Evolutionary conservation across 2,888 invertebrate genomes (phyloP).

Genomic region (Microctonus brassicae): DNA sequence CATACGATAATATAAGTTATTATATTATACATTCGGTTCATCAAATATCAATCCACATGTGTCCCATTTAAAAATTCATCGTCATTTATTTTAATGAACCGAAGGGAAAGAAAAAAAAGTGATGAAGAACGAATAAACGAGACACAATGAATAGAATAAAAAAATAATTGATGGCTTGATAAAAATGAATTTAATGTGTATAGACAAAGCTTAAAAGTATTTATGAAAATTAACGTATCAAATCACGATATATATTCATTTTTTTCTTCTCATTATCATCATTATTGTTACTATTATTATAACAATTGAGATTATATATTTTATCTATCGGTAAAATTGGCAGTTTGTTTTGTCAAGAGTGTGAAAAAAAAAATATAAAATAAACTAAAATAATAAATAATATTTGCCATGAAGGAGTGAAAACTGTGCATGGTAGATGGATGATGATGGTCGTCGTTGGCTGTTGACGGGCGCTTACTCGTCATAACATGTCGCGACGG

Average conservation of each 20-base stretch:
- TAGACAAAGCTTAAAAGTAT: neutral
- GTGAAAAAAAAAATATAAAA: too few species aligned
- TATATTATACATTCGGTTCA: constrained; percentile 16
- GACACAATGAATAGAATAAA: neutral
- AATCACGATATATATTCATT: constrained; percentile 21
- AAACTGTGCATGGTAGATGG: too few species aligned
- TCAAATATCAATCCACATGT: constrained; percentile 9
- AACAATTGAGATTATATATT: constrained; percentile 10
- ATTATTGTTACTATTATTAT: neutral
- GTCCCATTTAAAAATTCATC: constrained; percentile 18
- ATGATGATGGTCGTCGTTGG: neutral
- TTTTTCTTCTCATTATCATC: neutral
- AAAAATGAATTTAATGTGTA: neutral
- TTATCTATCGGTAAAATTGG: neutral
- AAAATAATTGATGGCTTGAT: neutral
- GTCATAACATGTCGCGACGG: constrained; percentile 34
- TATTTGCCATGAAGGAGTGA: constrained; percentile 6
- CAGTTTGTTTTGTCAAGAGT: neutral
- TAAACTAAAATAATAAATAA: neutral
- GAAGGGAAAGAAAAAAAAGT: neutral
- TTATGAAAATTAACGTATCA: constrained; percentile 19
- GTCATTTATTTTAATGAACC: constrained; percentile 28
- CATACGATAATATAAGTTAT: neutral
- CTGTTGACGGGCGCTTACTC: constrained; percentile 11
- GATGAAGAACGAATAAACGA: neutral